Conservation (phyloP, 2,888 invertebrate genomes). For the Eurois occulta region DNA sequence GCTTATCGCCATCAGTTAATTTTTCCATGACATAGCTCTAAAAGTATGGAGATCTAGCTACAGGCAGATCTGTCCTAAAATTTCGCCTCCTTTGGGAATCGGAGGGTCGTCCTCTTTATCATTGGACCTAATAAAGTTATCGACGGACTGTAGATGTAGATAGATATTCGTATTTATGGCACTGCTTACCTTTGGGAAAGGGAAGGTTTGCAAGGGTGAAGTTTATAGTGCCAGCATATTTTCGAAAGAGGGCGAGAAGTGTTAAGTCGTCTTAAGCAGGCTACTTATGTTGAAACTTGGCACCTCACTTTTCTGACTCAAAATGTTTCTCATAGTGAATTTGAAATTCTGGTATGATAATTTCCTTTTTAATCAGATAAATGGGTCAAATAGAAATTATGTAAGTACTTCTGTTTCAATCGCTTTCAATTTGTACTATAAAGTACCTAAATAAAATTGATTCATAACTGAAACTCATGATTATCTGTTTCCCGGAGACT, state of each 20-base stretch:
- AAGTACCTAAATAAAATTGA: not conserved
- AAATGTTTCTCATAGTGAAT: not conserved
- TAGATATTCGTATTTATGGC: constrained; percentile 32
- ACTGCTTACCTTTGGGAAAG: not conserved
- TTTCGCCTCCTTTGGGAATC: constrained; percentile 36
- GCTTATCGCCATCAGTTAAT: constrained; percentile 46
- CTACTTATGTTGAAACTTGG: constrained; percentile 4
- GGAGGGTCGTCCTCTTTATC: constrained; percentile 34
- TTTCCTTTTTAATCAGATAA: not conserved
- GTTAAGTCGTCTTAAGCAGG: constrained; percentile 8
- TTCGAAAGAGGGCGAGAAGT: not conserved
- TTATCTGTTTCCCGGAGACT: not conserved
- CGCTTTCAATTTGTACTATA: not conserved
- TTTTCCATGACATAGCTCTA: constrained; percentile 47
- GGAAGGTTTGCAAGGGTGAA: not conserved
- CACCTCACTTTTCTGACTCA: not conserved
- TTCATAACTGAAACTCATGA: not conserved
- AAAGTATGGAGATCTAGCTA: constrained; percentile 24
- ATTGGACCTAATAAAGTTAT: constrained; percentile 41
- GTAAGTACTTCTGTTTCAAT: not conserved
- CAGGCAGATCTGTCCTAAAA: constrained; percentile 7
- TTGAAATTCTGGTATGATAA: not conserved
- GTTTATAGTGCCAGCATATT: constrained; percentile 16
- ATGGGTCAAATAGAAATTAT: not conserved
- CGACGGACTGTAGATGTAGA: constrained; percentile 10